These are phyloP conservation scores for Paedocypris sp. DNA, from an alignment of 2,113 vertebrate species.

Conservation along the genomic window DNA sequence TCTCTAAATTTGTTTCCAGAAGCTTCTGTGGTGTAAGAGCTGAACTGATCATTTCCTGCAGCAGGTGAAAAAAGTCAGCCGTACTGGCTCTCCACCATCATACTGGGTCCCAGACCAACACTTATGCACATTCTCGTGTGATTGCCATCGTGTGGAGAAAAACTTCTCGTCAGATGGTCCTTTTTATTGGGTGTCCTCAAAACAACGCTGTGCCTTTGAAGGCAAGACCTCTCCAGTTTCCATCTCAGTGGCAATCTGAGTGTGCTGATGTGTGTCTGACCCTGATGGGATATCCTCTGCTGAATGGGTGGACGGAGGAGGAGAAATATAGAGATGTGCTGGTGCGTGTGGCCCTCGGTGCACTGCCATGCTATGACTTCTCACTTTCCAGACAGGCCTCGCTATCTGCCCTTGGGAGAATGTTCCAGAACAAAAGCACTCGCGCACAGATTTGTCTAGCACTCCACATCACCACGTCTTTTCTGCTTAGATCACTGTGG, in stretches of 20 bases:
- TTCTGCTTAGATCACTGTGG: background rate
- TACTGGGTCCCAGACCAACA: background rate
- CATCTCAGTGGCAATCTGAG: background rate
- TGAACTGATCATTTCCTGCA: slow-evolving; percentile 9
- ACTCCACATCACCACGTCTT: slow-evolving; percentile 9
- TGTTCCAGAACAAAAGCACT: slow-evolving; percentile 13
- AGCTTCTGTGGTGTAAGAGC: slow-evolving; percentile 5
- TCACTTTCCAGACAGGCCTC: slow-evolving; percentile 5
- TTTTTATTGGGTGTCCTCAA: slow-evolving; percentile 16
- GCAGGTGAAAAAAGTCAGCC: background rate
- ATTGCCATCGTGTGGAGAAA: background rate
- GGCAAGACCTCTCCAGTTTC: slow-evolving; percentile 15
- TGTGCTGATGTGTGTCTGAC: slow-evolving; percentile 1
- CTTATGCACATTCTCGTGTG: background rate
- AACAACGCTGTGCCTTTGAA: slow-evolving; percentile 5
- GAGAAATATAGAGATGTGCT: background rate
- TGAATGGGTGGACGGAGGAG: background rate
- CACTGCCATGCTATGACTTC: slow-evolving; percentile 11
- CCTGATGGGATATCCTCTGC: slow-evolving; percentile 5
- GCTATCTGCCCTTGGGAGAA: slow-evolving; percentile 14
- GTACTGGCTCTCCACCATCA: background rate
- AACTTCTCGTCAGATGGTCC: background rate
- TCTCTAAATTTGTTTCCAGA: background rate
- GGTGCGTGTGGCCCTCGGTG: slow-evolving; percentile 6
- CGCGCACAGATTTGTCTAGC: slow-evolving; percentile 6